Percentiles rank a stretch among this genome's conserved stretches.
Conservation (phyloP, 1,140 invertebrate species). For the Zophobas morio region DNA sequence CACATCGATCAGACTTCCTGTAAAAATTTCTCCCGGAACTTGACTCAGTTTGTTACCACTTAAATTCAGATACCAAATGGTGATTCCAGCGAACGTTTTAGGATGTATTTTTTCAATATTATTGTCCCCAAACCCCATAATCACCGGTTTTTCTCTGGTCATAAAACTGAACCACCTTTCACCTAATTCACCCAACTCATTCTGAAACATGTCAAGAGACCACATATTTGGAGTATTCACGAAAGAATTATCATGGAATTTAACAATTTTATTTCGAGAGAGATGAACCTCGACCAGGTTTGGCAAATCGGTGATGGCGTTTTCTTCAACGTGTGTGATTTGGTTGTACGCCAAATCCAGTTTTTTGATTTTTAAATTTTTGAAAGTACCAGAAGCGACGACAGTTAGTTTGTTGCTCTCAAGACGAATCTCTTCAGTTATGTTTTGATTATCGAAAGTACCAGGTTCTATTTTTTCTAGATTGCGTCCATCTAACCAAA, state of each 20-base stretch:
- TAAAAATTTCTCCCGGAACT: slow-evolving; percentile 27
- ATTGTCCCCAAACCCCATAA: slow-evolving; percentile 8
- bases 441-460: slow-evolving; percentile 8
- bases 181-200: slow-evolving; percentile 16
- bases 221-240: slow-evolving; percentile 17
- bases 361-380: slow-evolving; percentile 13
- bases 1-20: background rate
- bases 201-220: slow-evolving; percentile 14
- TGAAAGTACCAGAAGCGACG: slow-evolving; percentile 12
- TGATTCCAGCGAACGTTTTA: slow-evolving; percentile 11
- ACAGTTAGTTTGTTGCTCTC: background rate
- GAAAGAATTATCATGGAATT: slow-evolving; percentile 16
- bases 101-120: background rate
- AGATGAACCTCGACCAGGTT: slow-evolving; percentile 12
- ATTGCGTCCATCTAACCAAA: background rate
- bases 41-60: slow-evolving; percentile 1
- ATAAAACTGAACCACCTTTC: slow-evolving; percentile 7
- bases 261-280: slow-evolving; percentile 1
- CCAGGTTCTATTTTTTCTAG: background rate
- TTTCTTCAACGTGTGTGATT: slow-evolving; percentile 26
- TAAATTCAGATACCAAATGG: slow-evolving; percentile 18
- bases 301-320: slow-evolving; percentile 12
- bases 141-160: slow-evolving; percentile 8
- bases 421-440: slow-evolving; percentile 4
- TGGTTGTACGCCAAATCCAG: slow-evolving; percentile 25